Percentiles rank a stretch among this genome's conserved stretches.
phyloP scores from a whole-genome alignment of 2,888 invertebrate species.

The Aplocera efformata region DNA sequence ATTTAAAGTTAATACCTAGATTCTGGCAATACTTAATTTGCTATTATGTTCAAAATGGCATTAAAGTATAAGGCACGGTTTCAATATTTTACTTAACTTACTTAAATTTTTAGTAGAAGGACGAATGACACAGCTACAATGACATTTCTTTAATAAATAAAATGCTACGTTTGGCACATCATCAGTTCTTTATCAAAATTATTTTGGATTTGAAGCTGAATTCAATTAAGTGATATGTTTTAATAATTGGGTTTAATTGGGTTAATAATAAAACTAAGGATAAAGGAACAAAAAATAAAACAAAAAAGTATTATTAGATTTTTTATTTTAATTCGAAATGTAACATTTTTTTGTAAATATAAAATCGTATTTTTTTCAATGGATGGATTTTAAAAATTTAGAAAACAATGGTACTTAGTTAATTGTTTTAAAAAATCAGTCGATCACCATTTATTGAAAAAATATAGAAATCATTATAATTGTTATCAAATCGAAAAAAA shows the following conservation, averaged over 20 bases:
- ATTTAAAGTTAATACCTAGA: slow-evolving; percentile 37
- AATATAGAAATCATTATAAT: slow-evolving; percentile 27
- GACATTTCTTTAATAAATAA: slow-evolving; percentile 22
- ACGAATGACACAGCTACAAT: slow-evolving; percentile 63
- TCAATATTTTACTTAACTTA: slow-evolving; percentile 66
- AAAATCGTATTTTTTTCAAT: slow-evolving; percentile 72
- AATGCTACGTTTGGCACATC: slow-evolving; percentile 40
- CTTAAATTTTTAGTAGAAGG: slow-evolving; percentile 57
- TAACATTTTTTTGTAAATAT: slow-evolving; percentile 71
- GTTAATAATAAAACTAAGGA: slow-evolving; percentile 38
- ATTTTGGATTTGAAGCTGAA: slow-evolving; percentile 26
- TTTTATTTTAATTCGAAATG: slow-evolving; percentile 75
- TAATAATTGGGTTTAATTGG: slow-evolving; percentile 50
- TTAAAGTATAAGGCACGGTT: slow-evolving; percentile 79
- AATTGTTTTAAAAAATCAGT: slow-evolving; percentile 29
- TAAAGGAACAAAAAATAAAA: slow-evolving; percentile 60
- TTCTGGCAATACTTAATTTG: slow-evolving; percentile 68
- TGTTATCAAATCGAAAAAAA: slow-evolving; percentile 56
- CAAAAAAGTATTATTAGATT: slow-evolving; percentile 55
- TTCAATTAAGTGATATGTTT: slow-evolving; percentile 60
- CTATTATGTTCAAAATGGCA: slow-evolving; percentile 74
- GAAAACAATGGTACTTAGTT: slow-evolving; percentile 33
- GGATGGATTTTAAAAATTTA: slow-evolving; percentile 66
- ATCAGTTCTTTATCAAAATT: slow-evolving; percentile 29
- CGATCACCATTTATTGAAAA: slow-evolving; percentile 31